Conservation (phyloP, 2,888 invertebrate genomes). For the Zootermopsis nevadensis region DNA sequence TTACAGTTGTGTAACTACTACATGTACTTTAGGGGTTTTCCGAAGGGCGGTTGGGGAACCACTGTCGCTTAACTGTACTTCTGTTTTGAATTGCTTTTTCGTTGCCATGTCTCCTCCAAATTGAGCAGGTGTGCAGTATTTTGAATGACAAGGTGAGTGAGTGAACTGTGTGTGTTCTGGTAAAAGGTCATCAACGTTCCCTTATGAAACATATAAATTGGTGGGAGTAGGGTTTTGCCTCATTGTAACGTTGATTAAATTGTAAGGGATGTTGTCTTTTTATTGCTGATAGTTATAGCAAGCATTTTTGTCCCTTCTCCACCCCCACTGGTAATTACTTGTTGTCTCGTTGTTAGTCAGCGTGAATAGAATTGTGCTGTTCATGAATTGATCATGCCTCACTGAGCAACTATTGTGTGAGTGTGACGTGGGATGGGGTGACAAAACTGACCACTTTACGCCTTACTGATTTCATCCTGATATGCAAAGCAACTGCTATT, state of each 20-base stretch:
- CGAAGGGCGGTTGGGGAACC: too few species aligned
- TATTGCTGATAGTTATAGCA: neutral
- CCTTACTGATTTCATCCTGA: slow-evolving; percentile 26
- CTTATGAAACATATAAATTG: neutral
- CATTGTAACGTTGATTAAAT: slow-evolving; percentile 24
- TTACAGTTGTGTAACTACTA: too few species aligned
- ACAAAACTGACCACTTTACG: slow-evolving; percentile 33
- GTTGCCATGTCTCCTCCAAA: too few species aligned
- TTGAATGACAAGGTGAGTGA: neutral
- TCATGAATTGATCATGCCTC: slow-evolving; percentile 17
- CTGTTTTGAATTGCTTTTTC: too few species aligned
- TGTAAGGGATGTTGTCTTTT: slow-evolving; percentile 1
- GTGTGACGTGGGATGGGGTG: neutral
- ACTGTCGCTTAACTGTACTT: too few species aligned
- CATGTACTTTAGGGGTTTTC: too few species aligned
- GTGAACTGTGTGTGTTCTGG: neutral
- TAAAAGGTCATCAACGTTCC: slow-evolving; percentile 26
- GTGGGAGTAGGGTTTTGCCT: neutral
- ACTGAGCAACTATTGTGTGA: slow-evolving; percentile 4
- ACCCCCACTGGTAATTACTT: slow-evolving; percentile 6
- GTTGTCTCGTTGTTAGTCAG: slow-evolving; percentile 24
- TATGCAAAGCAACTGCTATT: neutral
- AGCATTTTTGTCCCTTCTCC: neutral
- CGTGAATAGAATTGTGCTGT: slow-evolving; percentile 16
- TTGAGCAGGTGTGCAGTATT: neutral